A percentile compares a stretch with the other conserved stretches of the same genome.
Conservation (phyloP, 2,797 vertebrate species). For the Gastrophryne carolinensis region DNA sequence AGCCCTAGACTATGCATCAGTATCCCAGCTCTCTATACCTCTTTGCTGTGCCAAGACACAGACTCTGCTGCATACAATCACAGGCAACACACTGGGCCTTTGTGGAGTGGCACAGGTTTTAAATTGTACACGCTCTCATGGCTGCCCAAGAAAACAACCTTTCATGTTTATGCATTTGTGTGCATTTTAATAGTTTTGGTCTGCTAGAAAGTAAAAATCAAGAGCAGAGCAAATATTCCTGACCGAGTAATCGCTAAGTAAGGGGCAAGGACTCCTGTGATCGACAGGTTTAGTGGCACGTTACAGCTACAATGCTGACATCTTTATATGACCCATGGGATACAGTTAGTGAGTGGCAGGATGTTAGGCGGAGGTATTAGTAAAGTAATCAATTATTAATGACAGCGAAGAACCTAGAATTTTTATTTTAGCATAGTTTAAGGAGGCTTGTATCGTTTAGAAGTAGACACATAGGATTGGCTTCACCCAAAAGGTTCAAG, state of each 20-base stretch:
- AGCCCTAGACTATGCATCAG: slow-evolving; percentile 26
- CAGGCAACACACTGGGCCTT: slow-evolving; percentile 15
- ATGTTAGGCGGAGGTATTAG: slow-evolving; percentile 39
- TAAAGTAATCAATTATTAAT: slow-evolving; percentile 40
- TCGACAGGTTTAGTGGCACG: slow-evolving; percentile 45
- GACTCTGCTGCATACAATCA: slow-evolving; percentile 17
- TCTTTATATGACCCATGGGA: slow-evolving; percentile 42
- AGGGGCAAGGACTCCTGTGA: slow-evolving; percentile 21
- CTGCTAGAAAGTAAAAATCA: slow-evolving; percentile 13
- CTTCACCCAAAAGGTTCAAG: too few species aligned
- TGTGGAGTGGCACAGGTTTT: slow-evolving; percentile 19
- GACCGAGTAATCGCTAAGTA: slow-evolving; percentile 1
- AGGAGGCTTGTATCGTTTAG: too few species aligned
- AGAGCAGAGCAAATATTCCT: neutral
- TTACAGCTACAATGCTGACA: slow-evolving; percentile 27
- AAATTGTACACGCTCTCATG: slow-evolving; percentile 8
- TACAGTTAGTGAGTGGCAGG: slow-evolving; percentile 38
- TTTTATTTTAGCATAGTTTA: too few species aligned
- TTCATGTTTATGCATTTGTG: neutral
- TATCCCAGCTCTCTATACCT: slow-evolving; percentile 9
- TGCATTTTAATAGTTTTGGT: slow-evolving; percentile 10
- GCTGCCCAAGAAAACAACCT: slow-evolving; percentile 9
- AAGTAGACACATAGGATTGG: too few species aligned
- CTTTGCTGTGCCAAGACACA: slow-evolving; percentile 7
- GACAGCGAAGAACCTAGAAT: slow-evolving; percentile 20